Conservation (phyloP, 2,888 invertebrate genomes). For the Escarpia spicata region DNA sequence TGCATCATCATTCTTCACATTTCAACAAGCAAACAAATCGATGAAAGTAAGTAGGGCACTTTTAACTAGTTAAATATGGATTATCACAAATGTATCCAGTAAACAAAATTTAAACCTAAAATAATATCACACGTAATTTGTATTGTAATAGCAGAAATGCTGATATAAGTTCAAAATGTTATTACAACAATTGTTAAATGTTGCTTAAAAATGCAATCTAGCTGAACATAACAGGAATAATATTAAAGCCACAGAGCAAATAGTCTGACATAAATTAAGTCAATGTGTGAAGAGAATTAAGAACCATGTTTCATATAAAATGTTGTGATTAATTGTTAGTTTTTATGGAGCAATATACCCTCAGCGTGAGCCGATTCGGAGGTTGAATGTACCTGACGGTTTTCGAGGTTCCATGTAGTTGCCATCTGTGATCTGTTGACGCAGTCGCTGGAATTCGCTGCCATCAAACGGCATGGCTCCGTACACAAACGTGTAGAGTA, state of each 20-base stretch:
- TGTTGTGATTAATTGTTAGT: neutral
- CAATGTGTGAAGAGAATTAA: neutral
- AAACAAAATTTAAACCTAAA: neutral
- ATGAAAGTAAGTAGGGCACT: neutral
- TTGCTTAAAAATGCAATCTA: neutral
- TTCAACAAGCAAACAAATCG: neutral
- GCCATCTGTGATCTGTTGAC: conserved; percentile 95
- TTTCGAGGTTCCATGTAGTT: conserved; percentile 96
- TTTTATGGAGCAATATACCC: neutral
- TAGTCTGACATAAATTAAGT: neutral
- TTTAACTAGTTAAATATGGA: neutral
- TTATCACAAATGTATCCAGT: neutral
- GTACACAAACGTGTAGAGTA: conserved; percentile 96
- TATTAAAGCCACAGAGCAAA: neutral
- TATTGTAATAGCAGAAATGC: too few relatives aligned
- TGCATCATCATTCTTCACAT: neutral
- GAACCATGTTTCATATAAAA: neutral
- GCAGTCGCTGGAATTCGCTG: conserved; percentile 95
- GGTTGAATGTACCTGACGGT: conserved; percentile 79
- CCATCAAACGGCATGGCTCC: conserved; percentile 99
- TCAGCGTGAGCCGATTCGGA: neutral
- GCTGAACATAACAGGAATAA: neutral
- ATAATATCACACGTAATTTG: too few relatives aligned
- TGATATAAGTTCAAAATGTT: too few relatives aligned
- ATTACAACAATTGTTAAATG: neutral